Conservation (phyloP, 2,888 invertebrate genomes). For the Camponotus fellah region DNA sequence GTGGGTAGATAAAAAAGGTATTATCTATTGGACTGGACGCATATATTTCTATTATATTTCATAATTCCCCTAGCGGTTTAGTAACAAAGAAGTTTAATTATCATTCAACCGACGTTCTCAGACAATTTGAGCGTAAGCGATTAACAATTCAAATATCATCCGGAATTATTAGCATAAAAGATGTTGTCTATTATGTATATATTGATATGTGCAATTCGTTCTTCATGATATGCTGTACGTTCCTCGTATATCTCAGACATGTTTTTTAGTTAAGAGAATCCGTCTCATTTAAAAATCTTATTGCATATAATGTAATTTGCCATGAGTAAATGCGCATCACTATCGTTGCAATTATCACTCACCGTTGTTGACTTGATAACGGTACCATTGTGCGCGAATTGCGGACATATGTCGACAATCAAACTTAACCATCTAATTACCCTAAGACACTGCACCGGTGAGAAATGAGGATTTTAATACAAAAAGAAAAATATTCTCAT, state of each 20-base stretch:
- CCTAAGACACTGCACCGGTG: conserved; percentile 6
- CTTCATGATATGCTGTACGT: not conserved
- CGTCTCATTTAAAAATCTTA: conserved; percentile 55
- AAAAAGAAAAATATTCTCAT: not conserved
- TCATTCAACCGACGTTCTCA: not conserved
- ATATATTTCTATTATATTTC: conserved; percentile 35
- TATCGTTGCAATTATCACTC: conserved; percentile 62
- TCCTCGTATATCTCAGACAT: not conserved
- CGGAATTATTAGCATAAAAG: not conserved
- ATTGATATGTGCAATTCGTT: not conserved
- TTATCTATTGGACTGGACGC: conserved; percentile 50
- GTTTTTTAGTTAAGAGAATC: conserved; percentile 30
- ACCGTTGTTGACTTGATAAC: conserved; percentile 44
- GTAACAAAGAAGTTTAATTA: conserved; percentile 64
- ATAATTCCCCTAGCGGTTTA: conserved; percentile 21
- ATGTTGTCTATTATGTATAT: not conserved
- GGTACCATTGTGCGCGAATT: conserved; percentile 39
- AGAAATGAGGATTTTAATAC: conserved; percentile 8
- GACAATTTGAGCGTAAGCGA: not conserved
- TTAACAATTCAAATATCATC: conserved; percentile 22
- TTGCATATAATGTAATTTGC: conserved; percentile 42
- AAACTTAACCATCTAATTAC: conserved; percentile 33
- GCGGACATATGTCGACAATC: conserved; percentile 28
- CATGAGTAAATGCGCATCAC: conserved; percentile 46
- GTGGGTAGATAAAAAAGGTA: conserved; percentile 73